Percentiles rank a stretch among this genome's conserved stretches.
Conservation (phyloP, 2,797 vertebrate species). For the Pelochelys cantorii region DNA sequence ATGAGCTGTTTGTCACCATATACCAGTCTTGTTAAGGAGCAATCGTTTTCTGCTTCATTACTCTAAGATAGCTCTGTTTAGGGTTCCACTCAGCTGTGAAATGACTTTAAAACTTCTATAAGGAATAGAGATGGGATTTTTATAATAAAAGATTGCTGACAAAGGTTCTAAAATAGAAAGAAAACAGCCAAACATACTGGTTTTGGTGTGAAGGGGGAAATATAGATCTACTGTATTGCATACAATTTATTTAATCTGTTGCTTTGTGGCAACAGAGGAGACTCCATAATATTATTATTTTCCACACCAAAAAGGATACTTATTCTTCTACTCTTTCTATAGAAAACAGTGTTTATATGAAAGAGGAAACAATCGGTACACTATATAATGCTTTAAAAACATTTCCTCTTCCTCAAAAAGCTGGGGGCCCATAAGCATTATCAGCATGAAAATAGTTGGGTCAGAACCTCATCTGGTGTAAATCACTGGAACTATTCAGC, state of each 20-base stretch:
- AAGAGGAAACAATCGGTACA: not conserved
- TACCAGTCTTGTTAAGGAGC: constrained; percentile 85
- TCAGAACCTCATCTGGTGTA: accelerated
- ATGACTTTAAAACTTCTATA: constrained; percentile 85
- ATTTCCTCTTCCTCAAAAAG: not conserved
- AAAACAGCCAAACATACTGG: constrained; percentile 63
- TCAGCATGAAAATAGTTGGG: not conserved
- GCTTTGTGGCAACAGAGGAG: constrained; percentile 53
- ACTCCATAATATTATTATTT: constrained; percentile 53
- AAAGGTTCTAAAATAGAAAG: constrained; percentile 71
- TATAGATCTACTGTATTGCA: constrained; percentile 39
- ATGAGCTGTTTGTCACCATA: constrained; percentile 85
- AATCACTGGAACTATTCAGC: not conserved
- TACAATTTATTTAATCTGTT: constrained; percentile 58
- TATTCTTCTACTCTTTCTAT: constrained; percentile 22
- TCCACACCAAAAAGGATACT: constrained; percentile 37
- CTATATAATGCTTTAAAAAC: not conserved
- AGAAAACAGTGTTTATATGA: not conserved
- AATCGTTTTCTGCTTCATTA: constrained; percentile 86
- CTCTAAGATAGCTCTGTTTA: constrained; percentile 86
- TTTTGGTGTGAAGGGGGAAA: constrained; percentile 55
- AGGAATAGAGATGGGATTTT: constrained; percentile 78
- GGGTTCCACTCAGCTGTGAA: constrained; percentile 85
- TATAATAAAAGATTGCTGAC: constrained; percentile 78
- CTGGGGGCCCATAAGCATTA: not conserved